Percentiles rank a stretch among this genome's conserved stretches.
Evolutionary conservation across 1,140 invertebrate genomes (phyloP).

Genomic region (Aphelinus atriplicis): DNA sequence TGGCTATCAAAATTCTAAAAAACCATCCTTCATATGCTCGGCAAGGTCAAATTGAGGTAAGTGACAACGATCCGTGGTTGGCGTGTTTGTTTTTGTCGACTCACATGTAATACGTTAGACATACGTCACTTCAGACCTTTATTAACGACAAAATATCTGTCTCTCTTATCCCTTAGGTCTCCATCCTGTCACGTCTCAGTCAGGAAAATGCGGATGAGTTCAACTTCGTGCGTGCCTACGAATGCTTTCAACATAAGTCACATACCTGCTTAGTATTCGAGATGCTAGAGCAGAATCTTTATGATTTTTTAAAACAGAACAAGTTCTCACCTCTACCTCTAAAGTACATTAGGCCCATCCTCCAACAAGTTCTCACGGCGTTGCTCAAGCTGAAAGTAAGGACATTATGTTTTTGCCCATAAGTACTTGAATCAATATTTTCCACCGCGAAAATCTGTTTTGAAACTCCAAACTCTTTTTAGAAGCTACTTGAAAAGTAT

Average conservation of each 20-base stretch:
- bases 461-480: too few species aligned
- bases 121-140: too few species aligned
- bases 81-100: too few species aligned
- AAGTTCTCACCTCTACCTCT: constrained; percentile 98
- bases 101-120: too few species aligned
- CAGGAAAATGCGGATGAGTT: constrained; percentile 99
- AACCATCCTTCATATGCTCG: constrained; percentile 99
- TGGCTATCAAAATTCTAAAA: constrained; percentile 99
- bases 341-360: constrained; percentile 97
- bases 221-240: constrained; percentile 99
- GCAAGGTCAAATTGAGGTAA: constrained; percentile 99
- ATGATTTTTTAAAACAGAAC: constrained; percentile 99
- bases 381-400: constrained; percentile 92
- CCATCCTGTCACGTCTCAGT: constrained; percentile 95
- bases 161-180: constrained; percentile 71
- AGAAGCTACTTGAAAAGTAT: too few species aligned
- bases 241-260: constrained; percentile 99
- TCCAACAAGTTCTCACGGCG: constrained; percentile 98
- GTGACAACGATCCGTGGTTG: constrained; percentile 11
- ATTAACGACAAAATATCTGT: background rate
- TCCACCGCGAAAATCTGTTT: too few species aligned
- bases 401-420: too few species aligned
- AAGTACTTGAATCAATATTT: too few species aligned
- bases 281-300: constrained; percentile 99
- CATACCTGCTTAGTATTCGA: constrained; percentile 99